Percentiles rank a stretch among this genome's conserved stretches.
Conservation (phyloP, 1,140 invertebrate genomes). For the Aleiodes sp. region DNA sequence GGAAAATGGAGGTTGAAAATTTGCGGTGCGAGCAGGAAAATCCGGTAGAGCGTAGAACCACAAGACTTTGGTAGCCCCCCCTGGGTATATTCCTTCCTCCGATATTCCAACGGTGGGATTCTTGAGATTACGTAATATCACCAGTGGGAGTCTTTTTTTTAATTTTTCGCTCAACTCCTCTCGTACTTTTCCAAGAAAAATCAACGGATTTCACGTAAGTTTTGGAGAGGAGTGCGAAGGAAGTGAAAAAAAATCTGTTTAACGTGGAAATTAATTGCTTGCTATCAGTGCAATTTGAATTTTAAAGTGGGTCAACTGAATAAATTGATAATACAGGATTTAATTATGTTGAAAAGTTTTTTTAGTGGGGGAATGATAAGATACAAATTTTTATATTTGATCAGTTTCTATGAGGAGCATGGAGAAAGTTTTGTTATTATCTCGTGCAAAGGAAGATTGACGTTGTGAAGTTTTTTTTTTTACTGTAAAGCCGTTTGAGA, state of each 20-base stretch:
- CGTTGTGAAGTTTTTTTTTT: too few species aligned
- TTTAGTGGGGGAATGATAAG: too few species aligned
- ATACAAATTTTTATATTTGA: too few species aligned
- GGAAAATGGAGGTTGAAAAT: constrained; percentile 49
- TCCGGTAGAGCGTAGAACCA: not conserved
- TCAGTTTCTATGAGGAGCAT: too few species aligned
- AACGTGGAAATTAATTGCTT: not conserved
- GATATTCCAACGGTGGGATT: not conserved
- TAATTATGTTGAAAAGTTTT: too few species aligned
- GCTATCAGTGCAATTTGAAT: not conserved
- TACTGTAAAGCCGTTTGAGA: too few species aligned
- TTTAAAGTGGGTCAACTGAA: not conserved
- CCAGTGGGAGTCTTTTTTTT: not conserved
- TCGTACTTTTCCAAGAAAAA: too few species aligned
- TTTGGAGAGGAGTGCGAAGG: not conserved
- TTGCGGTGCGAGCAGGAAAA: constrained; percentile 47
- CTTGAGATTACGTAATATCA: constrained; percentile 4
- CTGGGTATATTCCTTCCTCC: not conserved
- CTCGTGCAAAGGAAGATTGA: too few species aligned
- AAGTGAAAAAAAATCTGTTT: not conserved
- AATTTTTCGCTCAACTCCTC: not conserved
- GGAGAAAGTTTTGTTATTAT: too few species aligned
- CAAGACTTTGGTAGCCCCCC: not conserved
- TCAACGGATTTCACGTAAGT: too few species aligned
- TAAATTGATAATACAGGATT: not conserved